phyloP scores from a whole-genome alignment of 2,888 invertebrate species.

The Petrophora chlorosata region DNA sequence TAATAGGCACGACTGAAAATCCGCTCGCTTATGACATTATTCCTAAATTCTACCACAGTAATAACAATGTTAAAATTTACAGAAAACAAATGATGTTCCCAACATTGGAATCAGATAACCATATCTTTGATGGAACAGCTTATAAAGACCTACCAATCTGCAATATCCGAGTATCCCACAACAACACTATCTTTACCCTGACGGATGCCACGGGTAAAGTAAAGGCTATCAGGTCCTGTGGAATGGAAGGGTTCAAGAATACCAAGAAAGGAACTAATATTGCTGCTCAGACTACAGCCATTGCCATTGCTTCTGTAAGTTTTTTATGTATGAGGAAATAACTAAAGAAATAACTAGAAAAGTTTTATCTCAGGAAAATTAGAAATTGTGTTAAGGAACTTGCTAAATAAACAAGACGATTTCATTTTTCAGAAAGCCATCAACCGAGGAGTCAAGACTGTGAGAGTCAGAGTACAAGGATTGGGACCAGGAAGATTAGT shows the following conservation, averaged over 20 bases:
- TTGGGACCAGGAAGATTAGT: constrained; percentile 96
- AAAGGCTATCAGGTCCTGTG: constrained; percentile 89
- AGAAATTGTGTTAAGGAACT: no score
- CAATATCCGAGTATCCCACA: constrained; percentile 91
- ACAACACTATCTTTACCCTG: constrained; percentile 94
- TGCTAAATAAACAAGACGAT: no score
- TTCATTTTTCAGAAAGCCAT: constrained; percentile 87
- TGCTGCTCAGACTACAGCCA: constrained; percentile 97
- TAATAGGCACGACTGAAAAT: no score
- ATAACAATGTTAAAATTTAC: no score
- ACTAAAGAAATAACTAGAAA: neutral
- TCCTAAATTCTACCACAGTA: no score
- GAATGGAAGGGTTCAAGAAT: constrained; percentile 97
- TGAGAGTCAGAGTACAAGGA: constrained; percentile 91
- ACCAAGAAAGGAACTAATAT: constrained; percentile 97
- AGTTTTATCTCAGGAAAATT: no score
- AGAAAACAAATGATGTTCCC: constrained; percentile 90
- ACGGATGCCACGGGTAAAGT: constrained; percentile 87
- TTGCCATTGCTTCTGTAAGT: constrained; percentile 89
- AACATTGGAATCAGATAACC: constrained; percentile 87
- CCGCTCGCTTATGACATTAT: no score
- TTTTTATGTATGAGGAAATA: neutral
- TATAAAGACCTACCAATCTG: constrained; percentile 93
- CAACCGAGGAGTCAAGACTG: constrained; percentile 88
- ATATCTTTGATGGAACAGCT: constrained; percentile 88